These are phyloP conservation scores for Thryonomys swinderianus DNA, from an alignment of 2,113 vertebrate species.

Conservation along the genomic window DNA sequence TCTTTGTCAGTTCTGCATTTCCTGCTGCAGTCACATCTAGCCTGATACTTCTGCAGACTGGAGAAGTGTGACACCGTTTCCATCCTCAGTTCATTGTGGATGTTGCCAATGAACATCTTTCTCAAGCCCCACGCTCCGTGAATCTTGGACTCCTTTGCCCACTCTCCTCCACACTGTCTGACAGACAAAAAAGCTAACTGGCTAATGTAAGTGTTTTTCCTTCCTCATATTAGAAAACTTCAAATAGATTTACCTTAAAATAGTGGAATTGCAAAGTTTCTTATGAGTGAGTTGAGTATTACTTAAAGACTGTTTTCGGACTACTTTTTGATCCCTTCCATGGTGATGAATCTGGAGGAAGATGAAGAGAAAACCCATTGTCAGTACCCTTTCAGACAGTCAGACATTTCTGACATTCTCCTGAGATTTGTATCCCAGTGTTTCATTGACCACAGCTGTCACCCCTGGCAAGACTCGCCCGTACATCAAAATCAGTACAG, in stretches of 20 bases:
- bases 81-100: background rate
- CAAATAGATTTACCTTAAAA: background rate
- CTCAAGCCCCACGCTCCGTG: background rate
- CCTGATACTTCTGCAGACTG: background rate
- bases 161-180: background rate
- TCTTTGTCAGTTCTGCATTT: background rate
- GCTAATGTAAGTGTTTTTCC: background rate
- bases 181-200: background rate
- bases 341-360: background rate
- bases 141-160: background rate
- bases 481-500: background rate
- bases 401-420: background rate
- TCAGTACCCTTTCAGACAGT: background rate
- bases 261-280: background rate
- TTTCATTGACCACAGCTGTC: background rate
- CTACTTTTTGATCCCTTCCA: background rate
- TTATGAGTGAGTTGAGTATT: background rate
- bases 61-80: background rate
- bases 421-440: background rate
- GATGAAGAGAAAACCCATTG: background rate
- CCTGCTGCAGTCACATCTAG: background rate
- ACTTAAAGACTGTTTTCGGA: background rate
- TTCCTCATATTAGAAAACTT: background rate
- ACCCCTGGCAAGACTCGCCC: background rate
- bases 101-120: background rate